phyloP scores from a whole-genome alignment of 2,888 invertebrate species.

The Zeuzera pyrina region DNA sequence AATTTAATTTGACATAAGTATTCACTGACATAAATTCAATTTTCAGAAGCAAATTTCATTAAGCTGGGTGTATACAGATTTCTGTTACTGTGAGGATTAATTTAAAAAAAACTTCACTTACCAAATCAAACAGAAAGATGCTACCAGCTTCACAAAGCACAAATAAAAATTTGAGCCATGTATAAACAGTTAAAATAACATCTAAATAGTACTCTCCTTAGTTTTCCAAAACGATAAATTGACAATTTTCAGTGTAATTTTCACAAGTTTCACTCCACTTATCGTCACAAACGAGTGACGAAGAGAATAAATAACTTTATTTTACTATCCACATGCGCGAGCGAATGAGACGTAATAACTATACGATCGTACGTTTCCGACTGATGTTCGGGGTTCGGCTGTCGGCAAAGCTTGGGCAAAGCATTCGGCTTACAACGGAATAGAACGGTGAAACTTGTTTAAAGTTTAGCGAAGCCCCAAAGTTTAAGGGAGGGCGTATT shows the following conservation, averaged over 20 bases:
- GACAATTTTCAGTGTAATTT: constrained; percentile 22
- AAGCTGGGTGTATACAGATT: too few relatives aligned
- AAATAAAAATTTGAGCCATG: too few relatives aligned
- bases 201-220: constrained; percentile 20
- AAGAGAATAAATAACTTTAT: constrained; percentile 38
- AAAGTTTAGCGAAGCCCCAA: constrained; percentile 7
- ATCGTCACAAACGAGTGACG: constrained; percentile 52
- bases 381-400: constrained; percentile 10
- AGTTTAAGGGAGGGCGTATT: constrained; percentile 17
- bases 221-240: constrained; percentile 19
- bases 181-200: too few relatives aligned
- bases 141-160: constrained; percentile 1
- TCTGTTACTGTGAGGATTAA: too few relatives aligned
- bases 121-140: constrained; percentile 40
- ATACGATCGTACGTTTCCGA: constrained; percentile 28
- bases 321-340: constrained; percentile 15
- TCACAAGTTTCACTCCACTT: constrained; percentile 54
- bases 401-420: constrained; percentile 10
- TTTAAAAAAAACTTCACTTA: too few relatives aligned
- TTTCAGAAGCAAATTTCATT: too few relatives aligned
- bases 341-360: constrained; percentile 33
- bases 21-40: too few relatives aligned
- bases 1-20: too few relatives aligned
- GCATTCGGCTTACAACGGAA: constrained; percentile 10
- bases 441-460: too few relatives aligned